Percentiles rank a stretch among this genome's conserved stretches.
Conservation (phyloP, 2,888 invertebrate genomes). For the Seladonia tumulorum region DNA sequence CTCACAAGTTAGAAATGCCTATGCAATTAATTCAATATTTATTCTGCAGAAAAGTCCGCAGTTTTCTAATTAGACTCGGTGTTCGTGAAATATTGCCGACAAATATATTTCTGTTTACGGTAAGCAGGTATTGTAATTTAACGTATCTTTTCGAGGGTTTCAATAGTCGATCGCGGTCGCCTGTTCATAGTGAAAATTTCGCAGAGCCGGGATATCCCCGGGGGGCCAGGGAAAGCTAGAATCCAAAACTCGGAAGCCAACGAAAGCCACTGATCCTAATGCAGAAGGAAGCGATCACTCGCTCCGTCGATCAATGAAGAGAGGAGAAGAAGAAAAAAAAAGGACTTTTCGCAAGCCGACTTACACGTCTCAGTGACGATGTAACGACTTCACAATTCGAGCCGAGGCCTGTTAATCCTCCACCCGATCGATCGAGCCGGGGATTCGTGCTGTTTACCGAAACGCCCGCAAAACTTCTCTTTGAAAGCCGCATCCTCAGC, state of each 20-base stretch:
- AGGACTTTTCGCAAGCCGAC: conserved; percentile 77
- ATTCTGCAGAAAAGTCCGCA: background rate
- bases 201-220: conserved; percentile 38
- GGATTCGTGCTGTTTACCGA: conserved; percentile 65
- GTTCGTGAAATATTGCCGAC: background rate
- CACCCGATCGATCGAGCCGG: conserved; percentile 75
- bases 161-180: conserved; percentile 6
- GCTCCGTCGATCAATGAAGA: conserved; percentile 73
- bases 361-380: conserved; percentile 77
- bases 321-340: conserved; percentile 47
- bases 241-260: conserved; percentile 71
- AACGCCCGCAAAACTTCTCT: conserved; percentile 57
- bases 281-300: conserved; percentile 73
- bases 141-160: conserved; percentile 18
- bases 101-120: background rate
- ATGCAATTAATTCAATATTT: background rate
- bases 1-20: background rate
- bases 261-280: conserved; percentile 77
- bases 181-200: conserved; percentile 52
- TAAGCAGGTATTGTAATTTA: background rate
- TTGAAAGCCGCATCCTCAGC: conserved; percentile 55
- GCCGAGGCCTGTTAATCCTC: conserved; percentile 73
- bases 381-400: conserved; percentile 75
- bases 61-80: background rate
- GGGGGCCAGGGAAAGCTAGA: conserved; percentile 52